phyloP scores from a whole-genome alignment of 2,113 vertebrate species.

The Scophthalmus maximus region DNA sequence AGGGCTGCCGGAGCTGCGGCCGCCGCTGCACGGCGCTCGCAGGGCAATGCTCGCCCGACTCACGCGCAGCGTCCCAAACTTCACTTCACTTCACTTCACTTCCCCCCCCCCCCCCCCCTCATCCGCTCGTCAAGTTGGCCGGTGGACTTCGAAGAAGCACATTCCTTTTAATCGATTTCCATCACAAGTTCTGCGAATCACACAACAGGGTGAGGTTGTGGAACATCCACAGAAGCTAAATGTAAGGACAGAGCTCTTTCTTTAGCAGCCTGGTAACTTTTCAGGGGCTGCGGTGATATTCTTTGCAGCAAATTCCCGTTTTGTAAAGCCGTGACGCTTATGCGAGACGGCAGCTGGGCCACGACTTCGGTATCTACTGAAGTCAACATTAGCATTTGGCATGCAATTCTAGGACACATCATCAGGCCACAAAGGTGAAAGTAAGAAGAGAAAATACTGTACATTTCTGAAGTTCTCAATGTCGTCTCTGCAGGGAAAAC shows the following conservation, averaged over 20 bases:
- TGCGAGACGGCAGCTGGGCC: conserved; percentile 39
- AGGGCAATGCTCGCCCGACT: conserved; percentile 50
- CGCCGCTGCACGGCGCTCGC: conserved; percentile 26
- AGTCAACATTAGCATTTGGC: conserved; percentile 47
- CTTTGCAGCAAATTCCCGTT: conserved; percentile 1
- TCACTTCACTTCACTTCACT: too few relatives aligned
- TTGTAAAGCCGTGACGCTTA: conserved; percentile 12
- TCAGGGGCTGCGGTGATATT: background rate
- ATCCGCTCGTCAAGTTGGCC: conserved; percentile 23
- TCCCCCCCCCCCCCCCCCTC: too few relatives aligned
- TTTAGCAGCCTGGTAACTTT: background rate
- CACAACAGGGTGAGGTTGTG: too few relatives aligned
- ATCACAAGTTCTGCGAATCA: background rate
- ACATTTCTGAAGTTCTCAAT: conserved; percentile 55
- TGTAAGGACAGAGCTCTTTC: too few relatives aligned
- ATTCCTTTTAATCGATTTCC: background rate
- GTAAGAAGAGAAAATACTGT: conserved; percentile 48
- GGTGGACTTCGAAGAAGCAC: background rate
- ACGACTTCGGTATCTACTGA: conserved; percentile 32
- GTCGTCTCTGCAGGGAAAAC: conserved; percentile 56
- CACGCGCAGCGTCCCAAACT: conserved; percentile 20
- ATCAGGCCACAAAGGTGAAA: conserved; percentile 49
- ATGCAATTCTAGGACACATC: conserved; percentile 48
- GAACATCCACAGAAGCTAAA: too few relatives aligned
- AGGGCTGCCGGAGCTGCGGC: background rate